phyloP scores from a whole-genome alignment of 37 sponge, comb jelly and placozoan genomes.

The Diacarnus erythraeanus region DNA sequence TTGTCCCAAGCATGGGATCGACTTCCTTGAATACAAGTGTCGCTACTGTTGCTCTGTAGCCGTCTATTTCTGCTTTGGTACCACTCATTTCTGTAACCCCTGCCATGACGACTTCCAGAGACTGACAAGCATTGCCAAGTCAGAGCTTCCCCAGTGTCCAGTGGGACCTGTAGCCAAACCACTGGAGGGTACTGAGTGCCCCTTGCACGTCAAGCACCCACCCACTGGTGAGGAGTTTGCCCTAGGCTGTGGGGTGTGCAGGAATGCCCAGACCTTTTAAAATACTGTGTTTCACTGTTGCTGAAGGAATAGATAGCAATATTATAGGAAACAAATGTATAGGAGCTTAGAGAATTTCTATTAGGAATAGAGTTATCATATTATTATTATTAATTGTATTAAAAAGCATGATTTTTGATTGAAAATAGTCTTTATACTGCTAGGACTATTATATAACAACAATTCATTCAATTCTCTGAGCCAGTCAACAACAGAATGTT shows the following conservation, averaged over 20 bases:
- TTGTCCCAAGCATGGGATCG: conserved; percentile 96
- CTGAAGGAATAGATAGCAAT: not conserved
- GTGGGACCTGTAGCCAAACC: conserved; percentile 92
- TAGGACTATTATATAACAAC: no score
- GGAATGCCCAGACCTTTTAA: conserved; percentile 97
- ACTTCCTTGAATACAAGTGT: conserved; percentile 97
- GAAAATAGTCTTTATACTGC: no score
- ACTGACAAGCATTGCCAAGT: conserved; percentile 77
- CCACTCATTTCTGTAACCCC: conserved; percentile 96
- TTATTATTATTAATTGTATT: no score
- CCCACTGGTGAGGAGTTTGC: conserved; percentile 99
- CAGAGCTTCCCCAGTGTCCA: conserved; percentile 91
- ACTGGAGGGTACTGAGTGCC: conserved; percentile 91
- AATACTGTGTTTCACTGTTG: not conserved
- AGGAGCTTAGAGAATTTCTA: not conserved
- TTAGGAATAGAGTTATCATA: no score
- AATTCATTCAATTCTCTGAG: no score
- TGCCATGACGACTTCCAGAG: conserved; percentile 98
- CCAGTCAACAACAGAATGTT: no score
- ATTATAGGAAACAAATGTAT: not conserved
- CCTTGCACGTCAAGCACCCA: conserved; percentile 93
- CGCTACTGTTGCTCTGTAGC: conserved; percentile 98
- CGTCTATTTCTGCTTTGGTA: conserved; percentile 96
- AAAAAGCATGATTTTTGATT: no score
- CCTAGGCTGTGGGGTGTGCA: conserved; percentile 94